Evolutionary conservation across 2,888 invertebrate genomes (phyloP).

Genomic region (Xylocampa areola): DNA sequence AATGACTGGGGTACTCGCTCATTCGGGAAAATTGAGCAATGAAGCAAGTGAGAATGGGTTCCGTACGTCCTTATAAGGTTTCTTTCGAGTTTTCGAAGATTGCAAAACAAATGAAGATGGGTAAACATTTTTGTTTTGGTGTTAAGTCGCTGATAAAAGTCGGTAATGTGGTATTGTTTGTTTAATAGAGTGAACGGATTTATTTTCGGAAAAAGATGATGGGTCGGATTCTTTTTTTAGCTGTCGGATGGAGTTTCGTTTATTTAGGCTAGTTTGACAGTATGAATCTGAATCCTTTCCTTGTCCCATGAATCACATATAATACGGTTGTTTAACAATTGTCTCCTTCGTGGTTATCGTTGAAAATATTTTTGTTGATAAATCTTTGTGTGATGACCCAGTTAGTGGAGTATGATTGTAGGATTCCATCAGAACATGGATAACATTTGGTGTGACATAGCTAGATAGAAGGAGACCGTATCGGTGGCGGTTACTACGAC

Average conservation of each 20-base stretch:
- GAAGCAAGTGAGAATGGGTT: constrained; percentile 23
- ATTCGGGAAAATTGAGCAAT: constrained; percentile 48
- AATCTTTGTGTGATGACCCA: too few relatives aligned
- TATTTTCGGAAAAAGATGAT: neutral
- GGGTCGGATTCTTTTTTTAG: neutral
- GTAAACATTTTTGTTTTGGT: constrained; percentile 9
- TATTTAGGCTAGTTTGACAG: neutral
- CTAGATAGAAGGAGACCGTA: too few relatives aligned
- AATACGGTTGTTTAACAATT: too few relatives aligned
- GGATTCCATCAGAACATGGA: too few relatives aligned
- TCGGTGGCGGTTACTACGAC: too few relatives aligned
- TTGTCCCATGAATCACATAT: too few relatives aligned
- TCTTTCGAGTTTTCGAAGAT: constrained; percentile 8
- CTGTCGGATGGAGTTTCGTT: neutral
- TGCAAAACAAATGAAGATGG: constrained; percentile 3
- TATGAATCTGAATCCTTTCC: too few relatives aligned
- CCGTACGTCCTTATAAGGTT: constrained; percentile 23
- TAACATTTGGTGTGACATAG: too few relatives aligned
- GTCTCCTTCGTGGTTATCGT: too few relatives aligned
- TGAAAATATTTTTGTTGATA: too few relatives aligned
- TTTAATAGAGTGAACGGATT: neutral
- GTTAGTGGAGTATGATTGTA: too few relatives aligned
- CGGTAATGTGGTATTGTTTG: constrained; percentile 11
- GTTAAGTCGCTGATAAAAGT: constrained; percentile 4
- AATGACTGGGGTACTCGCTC: constrained; percentile 43